Conservation (phyloP, 2,113 vertebrate species). For the Symphodus melops region DNA sequence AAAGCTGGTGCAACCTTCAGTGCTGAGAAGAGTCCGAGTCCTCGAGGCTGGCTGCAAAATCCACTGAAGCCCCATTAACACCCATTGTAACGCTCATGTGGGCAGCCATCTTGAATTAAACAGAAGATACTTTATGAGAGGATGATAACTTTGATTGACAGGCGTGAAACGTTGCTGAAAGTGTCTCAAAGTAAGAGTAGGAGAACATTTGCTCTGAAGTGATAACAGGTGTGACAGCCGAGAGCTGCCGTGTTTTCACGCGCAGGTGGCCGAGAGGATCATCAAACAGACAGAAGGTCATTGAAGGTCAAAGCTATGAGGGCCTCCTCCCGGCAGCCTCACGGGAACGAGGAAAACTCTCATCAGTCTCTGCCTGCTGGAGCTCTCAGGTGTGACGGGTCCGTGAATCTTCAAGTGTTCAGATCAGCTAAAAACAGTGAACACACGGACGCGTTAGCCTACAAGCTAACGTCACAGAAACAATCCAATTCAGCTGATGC, state of each 20-base stretch:
- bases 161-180: too few relatives aligned
- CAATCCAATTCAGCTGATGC: too few relatives aligned
- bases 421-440: neutral
- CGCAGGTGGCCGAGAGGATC: slow-evolving; percentile 23
- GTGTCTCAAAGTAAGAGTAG: too few relatives aligned
- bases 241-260: slow-evolving; percentile 43
- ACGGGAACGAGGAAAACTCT: slow-evolving; percentile 31
- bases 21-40: neutral
- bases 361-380: slow-evolving; percentile 61
- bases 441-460: too few relatives aligned
- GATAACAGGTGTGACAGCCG: slow-evolving; percentile 22
- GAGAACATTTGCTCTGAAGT: neutral
- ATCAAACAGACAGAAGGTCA: slow-evolving; percentile 50
- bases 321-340: slow-evolving; percentile 47
- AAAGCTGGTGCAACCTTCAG: slow-evolving; percentile 54
- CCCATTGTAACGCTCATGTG: too few relatives aligned
- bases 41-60: too few relatives aligned
- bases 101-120: too few relatives aligned
- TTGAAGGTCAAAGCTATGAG: slow-evolving; percentile 48
- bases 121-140: too few relatives aligned
- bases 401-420: slow-evolving; percentile 36
- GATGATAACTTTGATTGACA: too few relatives aligned
- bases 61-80: too few relatives aligned
- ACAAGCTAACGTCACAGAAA: too few relatives aligned
- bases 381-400: slow-evolving; percentile 28